Evolutionary conservation across 2,113 vertebrate genomes (phyloP), one percentile per base, ranked within the genome.

Genomic region (Melanocharis versteri): DNA sequence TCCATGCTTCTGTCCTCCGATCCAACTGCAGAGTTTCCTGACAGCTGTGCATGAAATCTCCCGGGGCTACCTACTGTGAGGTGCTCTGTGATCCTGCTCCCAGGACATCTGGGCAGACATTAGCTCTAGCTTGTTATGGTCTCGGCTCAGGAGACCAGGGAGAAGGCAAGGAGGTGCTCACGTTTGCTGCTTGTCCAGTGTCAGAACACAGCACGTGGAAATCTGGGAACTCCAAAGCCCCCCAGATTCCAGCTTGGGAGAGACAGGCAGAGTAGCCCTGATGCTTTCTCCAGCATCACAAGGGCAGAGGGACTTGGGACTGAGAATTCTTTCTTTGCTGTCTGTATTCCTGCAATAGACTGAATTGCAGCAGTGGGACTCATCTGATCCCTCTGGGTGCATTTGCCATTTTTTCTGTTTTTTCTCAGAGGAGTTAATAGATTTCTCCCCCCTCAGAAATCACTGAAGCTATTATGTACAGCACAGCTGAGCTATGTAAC

Each of bases 111-210:
- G 2, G n/a, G n/a, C 17, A 48, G 24, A 17, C 48, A 54, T 2
- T 16, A 9, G 11, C 28, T 72, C 42, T 48, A 35, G 24, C 50
- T 62, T 31, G 15, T 84, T 92, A 13, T 64, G 31, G 50, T 65
- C 50, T 72, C 30, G 7, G 3, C 44, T 60, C 50, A 54, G 42
- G 33, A 87, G 26, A 61, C 10, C 19, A 53, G 37, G 10, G 22
- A 91, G 64, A 83, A 81, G n/a, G 48, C n/a, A 44, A 80, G 48
- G 35, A 68, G 11, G 2, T 56, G 51, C 26, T 87, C 51, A 37
- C 0, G 1, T 71, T 44, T 68, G 47, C 35, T 83, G 33, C 22
- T 37, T 0, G 0, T 54, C 23, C 0, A 2, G 5, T 76, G 45
- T 22, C 40, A 77, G 54, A 37, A 39, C 16, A 51, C 16, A 77